Evolutionary conservation across 2,888 invertebrate genomes (phyloP).

Genomic region (Agrochola circellaris): DNA sequence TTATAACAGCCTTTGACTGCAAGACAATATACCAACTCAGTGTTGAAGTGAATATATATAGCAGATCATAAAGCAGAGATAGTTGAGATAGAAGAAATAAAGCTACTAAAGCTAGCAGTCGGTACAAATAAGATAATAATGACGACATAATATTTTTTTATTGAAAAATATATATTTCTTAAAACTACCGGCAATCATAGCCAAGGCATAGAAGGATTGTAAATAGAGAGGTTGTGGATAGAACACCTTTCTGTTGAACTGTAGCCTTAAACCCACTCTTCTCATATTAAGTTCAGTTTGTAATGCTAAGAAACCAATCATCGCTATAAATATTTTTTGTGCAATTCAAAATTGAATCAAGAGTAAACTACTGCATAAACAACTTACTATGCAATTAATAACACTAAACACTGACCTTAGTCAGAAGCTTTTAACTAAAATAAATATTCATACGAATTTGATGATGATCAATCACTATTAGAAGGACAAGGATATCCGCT

Average conservation of each 20-base stretch:
- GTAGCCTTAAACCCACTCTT: background rate
- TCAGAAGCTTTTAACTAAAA: constrained; percentile 22
- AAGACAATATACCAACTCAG: background rate
- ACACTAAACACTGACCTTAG: constrained; percentile 45
- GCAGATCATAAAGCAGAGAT: background rate
- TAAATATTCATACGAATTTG: constrained; percentile 50
- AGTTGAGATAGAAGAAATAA: background rate
- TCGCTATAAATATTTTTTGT: background rate
- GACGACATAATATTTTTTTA: background rate
- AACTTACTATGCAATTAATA: constrained; percentile 15
- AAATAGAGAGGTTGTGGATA: background rate
- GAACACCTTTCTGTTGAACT: background rate
- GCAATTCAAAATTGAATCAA: constrained; percentile 25
- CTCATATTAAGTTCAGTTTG: background rate
- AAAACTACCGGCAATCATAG: background rate
- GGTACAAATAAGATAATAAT: background rate
- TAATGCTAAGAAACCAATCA: background rate
- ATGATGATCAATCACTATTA: constrained; percentile 41
- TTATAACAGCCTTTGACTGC: background rate
- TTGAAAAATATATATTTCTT: background rate
- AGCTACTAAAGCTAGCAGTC: background rate
- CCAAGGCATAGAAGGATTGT: background rate
- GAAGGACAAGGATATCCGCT: constrained; percentile 30
- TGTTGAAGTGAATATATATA: background rate
- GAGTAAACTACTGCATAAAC: constrained; percentile 4